Conservation (phyloP, 2,888 invertebrate genomes). For the Aleiodes alternator region DNA sequence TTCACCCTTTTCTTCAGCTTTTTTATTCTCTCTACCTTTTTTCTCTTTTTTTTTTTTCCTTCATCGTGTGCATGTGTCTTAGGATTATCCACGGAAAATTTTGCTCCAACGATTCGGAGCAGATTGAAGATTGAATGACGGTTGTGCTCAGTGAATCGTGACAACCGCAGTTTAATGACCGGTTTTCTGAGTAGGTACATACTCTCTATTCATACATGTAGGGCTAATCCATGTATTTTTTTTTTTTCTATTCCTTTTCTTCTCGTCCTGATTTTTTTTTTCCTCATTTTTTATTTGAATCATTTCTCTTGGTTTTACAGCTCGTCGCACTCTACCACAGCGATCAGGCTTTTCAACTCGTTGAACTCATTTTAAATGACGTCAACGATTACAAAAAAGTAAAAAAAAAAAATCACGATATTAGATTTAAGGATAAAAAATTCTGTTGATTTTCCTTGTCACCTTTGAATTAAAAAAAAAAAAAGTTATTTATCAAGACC, state of each 20-base stretch:
- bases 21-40: background rate
- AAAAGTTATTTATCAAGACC: background rate
- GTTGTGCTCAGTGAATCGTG: constrained; percentile 47
- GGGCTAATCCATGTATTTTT: constrained; percentile 50
- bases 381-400: background rate
- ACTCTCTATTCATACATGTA: constrained; percentile 40
- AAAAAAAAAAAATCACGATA: constrained; percentile 3
- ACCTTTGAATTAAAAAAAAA: too few species aligned
- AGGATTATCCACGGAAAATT: constrained; percentile 36
- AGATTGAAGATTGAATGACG: constrained; percentile 46
- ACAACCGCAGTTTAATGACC: constrained; percentile 50
- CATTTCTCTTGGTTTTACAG: constrained; percentile 33
- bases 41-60: background rate
- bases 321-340: constrained; percentile 31
- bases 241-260: constrained; percentile 32
- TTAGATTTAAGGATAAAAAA: constrained; percentile 15
- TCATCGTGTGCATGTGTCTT: constrained; percentile 21
- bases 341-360: constrained; percentile 29
- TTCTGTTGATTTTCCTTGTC: too few species aligned
- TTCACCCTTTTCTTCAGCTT: constrained; percentile 35
- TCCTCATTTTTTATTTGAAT: constrained; percentile 24
- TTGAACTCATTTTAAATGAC: constrained; percentile 22
- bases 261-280: constrained; percentile 16
- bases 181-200: constrained; percentile 44
- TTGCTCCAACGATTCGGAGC: constrained; percentile 31